Evolutionary conservation across 1,140 invertebrate species (phyloP).

Genomic region (Orius laevigatus): DNA sequence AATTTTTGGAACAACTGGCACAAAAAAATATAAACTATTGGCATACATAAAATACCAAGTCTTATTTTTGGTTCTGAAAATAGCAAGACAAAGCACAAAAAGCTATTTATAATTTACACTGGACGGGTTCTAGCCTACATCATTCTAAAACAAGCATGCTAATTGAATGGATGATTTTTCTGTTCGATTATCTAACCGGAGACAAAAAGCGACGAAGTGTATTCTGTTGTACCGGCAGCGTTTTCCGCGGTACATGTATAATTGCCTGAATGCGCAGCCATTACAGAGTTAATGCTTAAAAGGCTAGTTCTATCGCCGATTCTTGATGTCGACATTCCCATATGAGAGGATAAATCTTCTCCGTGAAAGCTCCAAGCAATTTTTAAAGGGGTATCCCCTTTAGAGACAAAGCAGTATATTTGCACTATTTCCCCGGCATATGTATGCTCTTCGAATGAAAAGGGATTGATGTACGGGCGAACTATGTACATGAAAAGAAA

Average conservation of each 20-base stretch:
- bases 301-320: conserved; percentile 42
- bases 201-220: conserved; percentile 33
- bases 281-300: conserved; percentile 29
- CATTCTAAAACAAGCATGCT: no score
- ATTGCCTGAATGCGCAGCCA: conserved; percentile 49
- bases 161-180: no score
- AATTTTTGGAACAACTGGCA: conserved; percentile 43
- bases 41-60: no score
- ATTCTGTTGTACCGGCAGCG: conserved; percentile 28
- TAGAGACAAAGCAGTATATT: conserved; percentile 63
- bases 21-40: no score
- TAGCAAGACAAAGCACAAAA: no score
- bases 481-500: conserved; percentile 18
- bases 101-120: no score
- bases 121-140: no score
- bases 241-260: conserved; percentile 58
- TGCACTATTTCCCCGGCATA: conserved; percentile 44
- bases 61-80: no score
- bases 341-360: conserved; percentile 18
- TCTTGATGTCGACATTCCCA: conserved; percentile 29
- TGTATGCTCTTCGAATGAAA: conserved; percentile 27
- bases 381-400: conserved; percentile 65
- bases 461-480: conserved; percentile 25
- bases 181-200: conserved; percentile 13
- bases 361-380: conserved; percentile 53